phyloP scores from a whole-genome alignment of 2,113 vertebrate species.

The Chionis minor region DNA sequence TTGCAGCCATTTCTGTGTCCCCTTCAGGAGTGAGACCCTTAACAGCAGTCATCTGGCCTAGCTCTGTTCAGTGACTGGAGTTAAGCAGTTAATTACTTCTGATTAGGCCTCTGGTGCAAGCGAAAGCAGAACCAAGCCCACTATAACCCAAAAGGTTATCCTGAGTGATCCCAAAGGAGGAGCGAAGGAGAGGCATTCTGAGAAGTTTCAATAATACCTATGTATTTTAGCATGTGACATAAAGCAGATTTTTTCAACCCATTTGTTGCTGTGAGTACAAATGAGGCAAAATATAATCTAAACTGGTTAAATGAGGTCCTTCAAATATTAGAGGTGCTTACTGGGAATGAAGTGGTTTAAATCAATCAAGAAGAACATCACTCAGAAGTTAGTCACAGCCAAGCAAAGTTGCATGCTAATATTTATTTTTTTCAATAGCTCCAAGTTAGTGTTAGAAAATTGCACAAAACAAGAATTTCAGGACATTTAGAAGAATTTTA shows the following conservation, averaged over 20 bases:
- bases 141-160: background rate
- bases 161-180: background rate
- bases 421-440: background rate
- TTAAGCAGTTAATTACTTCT: conserved; percentile 1
- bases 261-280: background rate
- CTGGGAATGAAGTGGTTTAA: conserved; percentile 3
- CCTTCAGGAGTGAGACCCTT: background rate
- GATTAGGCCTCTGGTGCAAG: background rate
- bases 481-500: background rate
- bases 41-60: background rate
- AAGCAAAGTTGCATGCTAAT: background rate
- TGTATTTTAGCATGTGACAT: background rate
- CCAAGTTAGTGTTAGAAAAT: background rate
- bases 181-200: background rate
- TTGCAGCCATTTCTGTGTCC: background rate
- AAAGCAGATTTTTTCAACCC: background rate
- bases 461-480: background rate
- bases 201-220: background rate
- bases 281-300: background rate
- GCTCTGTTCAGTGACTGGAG: background rate
- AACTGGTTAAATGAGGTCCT: conserved; percentile 12
- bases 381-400: background rate
- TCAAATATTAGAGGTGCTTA: conserved; percentile 22
- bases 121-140: background rate
- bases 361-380: background rate